Evolutionary conservation across 2,113 vertebrate species (phyloP), one percentile per base, ranked within the genome.

Genomic region (Seriola aureovittata): DNA sequence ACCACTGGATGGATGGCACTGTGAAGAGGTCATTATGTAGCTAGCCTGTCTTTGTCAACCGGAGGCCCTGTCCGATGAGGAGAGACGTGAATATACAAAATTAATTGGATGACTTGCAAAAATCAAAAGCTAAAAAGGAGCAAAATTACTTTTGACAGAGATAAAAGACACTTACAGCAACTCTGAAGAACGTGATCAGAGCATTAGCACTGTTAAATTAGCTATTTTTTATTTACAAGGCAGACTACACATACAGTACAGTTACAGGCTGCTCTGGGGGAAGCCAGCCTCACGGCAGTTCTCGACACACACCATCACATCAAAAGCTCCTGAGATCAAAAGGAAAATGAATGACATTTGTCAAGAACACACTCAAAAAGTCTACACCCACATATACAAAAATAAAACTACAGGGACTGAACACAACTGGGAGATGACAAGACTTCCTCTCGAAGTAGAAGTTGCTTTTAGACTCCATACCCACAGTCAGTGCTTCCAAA

Each of bases 311-410:
- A 88, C 71, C 66, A 71, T 67, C 91, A 93, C 93, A 91, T 81
- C 77, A 85, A 89, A 86, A 91, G 85, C 88, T 91, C 92, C 93
- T 91, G 92, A 91, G 91, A 80, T 92, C 88, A 92, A 92, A 91
- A 54, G 50, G 88, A 91, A 71, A 86, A 83, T 55, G 0, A 89
- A 87, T 77, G 67, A 90, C 74, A 82, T 67, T 69, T 86, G 80
- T 84, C 81, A 85, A 78, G 72, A 86, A 73, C 75, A 80, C 87
- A 62, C 81, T 85, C 78, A 62, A 75, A 58, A 87, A 83, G 38
- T 81, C 55, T 89, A 91, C 85, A 89, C 72, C 12, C 85, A 91
- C 83, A 71, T 79, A 71, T 78, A 87, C 80, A 89, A 85, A 87
- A 87, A 84, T 67, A 81, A 89, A 85, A 85, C 73, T 7, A 89